Evolutionary conservation across 2,113 vertebrate genomes (phyloP).

Genomic region (Cinclus mexicanus): DNA sequence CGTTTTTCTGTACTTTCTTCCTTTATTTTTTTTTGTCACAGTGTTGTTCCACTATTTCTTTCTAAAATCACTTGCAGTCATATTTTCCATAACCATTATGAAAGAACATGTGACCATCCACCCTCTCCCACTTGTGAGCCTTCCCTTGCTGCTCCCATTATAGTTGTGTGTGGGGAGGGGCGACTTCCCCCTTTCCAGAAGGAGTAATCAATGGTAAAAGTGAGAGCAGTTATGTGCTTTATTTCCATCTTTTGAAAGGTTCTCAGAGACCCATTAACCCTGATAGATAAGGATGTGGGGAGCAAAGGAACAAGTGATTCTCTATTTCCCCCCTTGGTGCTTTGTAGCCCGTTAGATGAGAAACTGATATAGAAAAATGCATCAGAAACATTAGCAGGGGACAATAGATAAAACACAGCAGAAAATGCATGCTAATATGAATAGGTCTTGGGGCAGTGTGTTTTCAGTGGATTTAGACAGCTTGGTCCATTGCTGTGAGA

Average conservation of each 20-base stretch:
- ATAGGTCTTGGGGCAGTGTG: accelerated
- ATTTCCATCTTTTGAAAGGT: not conserved
- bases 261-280: not conserved
- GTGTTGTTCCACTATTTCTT: not conserved
- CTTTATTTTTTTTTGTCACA: not conserved
- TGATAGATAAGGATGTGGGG: not conserved
- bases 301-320: not conserved
- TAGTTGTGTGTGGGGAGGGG: not conserved
- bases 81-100: not conserved
- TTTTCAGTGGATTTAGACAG: not conserved
- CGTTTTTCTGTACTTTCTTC: not conserved
- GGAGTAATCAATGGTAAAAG: not conserved
- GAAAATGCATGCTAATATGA: not conserved
- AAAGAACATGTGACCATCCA: not conserved
- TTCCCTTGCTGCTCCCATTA: not conserved
- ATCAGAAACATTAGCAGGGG: not conserved
- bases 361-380: not conserved
- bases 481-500: not conserved
- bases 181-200: not conserved
- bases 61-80: not conserved
- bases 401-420: not conserved
- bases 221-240: not conserved
- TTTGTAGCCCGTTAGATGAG: not conserved
- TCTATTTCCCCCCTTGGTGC: not conserved
- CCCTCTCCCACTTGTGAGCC: not conserved